phyloP scores from a whole-genome alignment of 1,140 invertebrate genomes.

The Leptonema lineaticorne region DNA sequence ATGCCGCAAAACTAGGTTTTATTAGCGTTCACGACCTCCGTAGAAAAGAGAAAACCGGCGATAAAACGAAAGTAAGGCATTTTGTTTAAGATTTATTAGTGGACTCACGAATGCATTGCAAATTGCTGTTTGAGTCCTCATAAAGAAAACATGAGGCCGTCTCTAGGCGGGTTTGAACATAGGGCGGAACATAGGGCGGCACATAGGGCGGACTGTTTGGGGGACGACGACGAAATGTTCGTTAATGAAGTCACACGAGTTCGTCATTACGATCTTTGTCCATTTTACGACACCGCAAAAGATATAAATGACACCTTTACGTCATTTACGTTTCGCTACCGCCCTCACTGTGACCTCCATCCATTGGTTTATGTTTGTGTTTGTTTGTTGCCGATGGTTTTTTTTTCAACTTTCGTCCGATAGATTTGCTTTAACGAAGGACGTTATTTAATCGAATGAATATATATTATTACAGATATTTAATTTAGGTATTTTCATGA shows the following conservation, averaged over 20 bases:
- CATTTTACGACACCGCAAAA: background rate
- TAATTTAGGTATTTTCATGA: too few species aligned
- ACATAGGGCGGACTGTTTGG: background rate
- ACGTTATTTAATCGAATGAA: too few species aligned
- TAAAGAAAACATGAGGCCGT: conserved; percentile 11
- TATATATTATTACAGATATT: too few species aligned
- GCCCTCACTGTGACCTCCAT: too few species aligned
- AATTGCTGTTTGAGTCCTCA: conserved; percentile 7
- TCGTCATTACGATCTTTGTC: conserved; percentile 6
- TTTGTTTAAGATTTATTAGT: conserved; percentile 1
- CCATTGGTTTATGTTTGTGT: too few species aligned
- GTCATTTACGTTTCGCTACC: background rate
- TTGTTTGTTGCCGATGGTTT: too few species aligned
- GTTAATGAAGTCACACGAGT: conserved; percentile 18
- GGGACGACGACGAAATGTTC: background rate
- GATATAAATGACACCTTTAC: conserved; percentile 4
- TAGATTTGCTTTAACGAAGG: too few species aligned
- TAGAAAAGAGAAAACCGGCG: background rate
- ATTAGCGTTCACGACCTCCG: conserved; percentile 4
- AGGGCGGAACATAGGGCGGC: background rate
- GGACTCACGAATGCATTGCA: conserved; percentile 17
- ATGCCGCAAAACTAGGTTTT: conserved; percentile 23
- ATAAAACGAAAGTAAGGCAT: conserved; percentile 9
- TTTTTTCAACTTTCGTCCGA: too few species aligned
- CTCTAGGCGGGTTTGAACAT: background rate